These are phyloP conservation scores for Dicyrtomina minuta DNA, from an alignment of 2,888 invertebrate species.

Conservation along the genomic window DNA sequence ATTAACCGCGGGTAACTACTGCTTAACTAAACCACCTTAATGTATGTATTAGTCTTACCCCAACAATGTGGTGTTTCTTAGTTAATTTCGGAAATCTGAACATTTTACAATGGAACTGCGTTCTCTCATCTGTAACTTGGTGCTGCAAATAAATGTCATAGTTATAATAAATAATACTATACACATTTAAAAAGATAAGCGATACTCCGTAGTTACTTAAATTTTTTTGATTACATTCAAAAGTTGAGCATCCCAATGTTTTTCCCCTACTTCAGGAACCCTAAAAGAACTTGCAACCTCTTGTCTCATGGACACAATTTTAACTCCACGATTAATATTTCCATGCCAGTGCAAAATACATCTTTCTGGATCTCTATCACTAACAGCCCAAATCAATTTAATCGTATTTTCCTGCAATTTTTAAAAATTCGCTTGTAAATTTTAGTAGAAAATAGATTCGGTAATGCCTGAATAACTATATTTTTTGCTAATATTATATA, in stretches of 20 bases:
- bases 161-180: neutral
- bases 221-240: too few relatives aligned
- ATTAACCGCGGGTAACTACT: too few relatives aligned
- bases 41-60: too few relatives aligned
- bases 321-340: constrained; percentile 55
- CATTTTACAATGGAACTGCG: constrained; percentile 85
- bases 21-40: too few relatives aligned
- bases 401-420: constrained; percentile 66
- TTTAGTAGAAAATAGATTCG: constrained; percentile 8
- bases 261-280: constrained; percentile 32
- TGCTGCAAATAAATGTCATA: constrained; percentile 32
- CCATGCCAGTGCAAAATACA: constrained; percentile 61
- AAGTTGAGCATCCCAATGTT: constrained; percentile 26
- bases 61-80: constrained; percentile 77
- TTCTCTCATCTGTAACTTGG: constrained; percentile 60
- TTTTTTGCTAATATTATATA: too few relatives aligned
- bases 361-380: constrained; percentile 54
- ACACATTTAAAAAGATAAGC: too few relatives aligned
- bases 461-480: too few relatives aligned
- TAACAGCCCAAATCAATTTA: constrained; percentile 73
- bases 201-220: too few relatives aligned
- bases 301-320: neutral
- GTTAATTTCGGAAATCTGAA: constrained; percentile 71
- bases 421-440: too few relatives aligned
- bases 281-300: constrained; percentile 7